phyloP scores from a whole-genome alignment of 2,113 vertebrate species.

The Chaetops frenatus region DNA sequence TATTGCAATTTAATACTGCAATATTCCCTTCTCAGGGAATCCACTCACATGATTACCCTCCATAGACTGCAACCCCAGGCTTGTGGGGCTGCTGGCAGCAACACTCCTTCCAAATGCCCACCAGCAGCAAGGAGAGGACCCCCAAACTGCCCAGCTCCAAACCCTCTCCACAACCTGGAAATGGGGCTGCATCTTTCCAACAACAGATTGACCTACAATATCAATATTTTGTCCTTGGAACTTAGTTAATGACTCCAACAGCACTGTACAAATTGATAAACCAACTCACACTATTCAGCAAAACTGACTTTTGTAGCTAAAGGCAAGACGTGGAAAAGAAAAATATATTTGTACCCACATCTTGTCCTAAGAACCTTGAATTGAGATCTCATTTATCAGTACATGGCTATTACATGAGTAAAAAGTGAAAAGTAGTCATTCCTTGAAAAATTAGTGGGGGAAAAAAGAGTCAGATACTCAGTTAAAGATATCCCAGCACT shows the following conservation, averaged over 20 bases:
- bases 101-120: not conserved
- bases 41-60: not conserved
- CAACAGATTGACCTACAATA: not conserved
- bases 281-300: not conserved
- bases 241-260: not conserved
- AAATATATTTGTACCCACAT: not conserved
- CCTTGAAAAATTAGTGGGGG: not conserved
- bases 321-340: not conserved
- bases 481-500: not conserved
- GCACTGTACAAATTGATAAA: not conserved
- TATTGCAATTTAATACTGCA: not conserved
- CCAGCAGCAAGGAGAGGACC: rapidly evolving
- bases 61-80: not conserved
- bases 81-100: not conserved
- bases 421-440: not conserved
- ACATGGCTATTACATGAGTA: not conserved
- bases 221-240: not conserved
- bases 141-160: not conserved
- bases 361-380: not conserved
- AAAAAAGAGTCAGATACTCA: not conserved
- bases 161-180: not conserved
- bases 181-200: not conserved
- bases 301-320: not conserved
- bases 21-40: not conserved
- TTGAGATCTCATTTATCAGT: not conserved